phyloP scores from a whole-genome alignment of 2,888 invertebrate species.

The Eumacrocentrus americanus region DNA sequence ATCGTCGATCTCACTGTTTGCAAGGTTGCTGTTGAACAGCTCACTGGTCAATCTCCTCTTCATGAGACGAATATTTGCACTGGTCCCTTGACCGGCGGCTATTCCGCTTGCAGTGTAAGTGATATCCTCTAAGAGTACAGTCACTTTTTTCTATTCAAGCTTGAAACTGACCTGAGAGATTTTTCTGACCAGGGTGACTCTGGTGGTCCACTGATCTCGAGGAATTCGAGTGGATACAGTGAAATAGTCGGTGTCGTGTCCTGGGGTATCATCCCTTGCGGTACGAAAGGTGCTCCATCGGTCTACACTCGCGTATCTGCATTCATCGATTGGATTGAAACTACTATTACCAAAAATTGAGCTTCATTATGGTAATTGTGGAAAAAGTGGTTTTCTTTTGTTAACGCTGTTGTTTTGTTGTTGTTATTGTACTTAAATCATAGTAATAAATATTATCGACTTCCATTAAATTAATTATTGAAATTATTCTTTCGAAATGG shows the following conservation, averaged over 20 bases:
- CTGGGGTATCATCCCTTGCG: conserved; percentile 62
- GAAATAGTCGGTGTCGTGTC: conserved; percentile 70
- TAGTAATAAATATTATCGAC: too few species aligned
- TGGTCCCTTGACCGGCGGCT: conserved; percentile 41
- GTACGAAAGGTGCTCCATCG: conserved; percentile 58
- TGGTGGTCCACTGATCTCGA: conserved; percentile 64
- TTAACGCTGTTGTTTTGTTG: not conserved
- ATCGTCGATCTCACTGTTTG: conserved; percentile 46
- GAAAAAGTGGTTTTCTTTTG: too few species aligned
- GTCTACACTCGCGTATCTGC: conserved; percentile 60
- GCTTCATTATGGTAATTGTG: too few species aligned
- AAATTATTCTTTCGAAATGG: too few species aligned
- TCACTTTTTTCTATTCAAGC: too few species aligned
- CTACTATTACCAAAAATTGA: too few species aligned
- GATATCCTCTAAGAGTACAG: too few species aligned
- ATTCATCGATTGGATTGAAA: conserved; percentile 58
- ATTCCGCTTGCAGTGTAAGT: conserved; percentile 45
- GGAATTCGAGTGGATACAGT: conserved; percentile 66
- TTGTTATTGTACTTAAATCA: too few species aligned
- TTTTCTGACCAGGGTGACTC: too few species aligned
- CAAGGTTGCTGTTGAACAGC: conserved; percentile 36
- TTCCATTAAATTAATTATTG: too few species aligned
- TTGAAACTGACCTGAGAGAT: too few species aligned
- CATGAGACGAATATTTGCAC: conserved; percentile 47
- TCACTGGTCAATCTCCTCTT: conserved; percentile 43